phyloP scores from a whole-genome alignment of 2,113 vertebrate genomes.

The Rhabdornis inornatus region DNA sequence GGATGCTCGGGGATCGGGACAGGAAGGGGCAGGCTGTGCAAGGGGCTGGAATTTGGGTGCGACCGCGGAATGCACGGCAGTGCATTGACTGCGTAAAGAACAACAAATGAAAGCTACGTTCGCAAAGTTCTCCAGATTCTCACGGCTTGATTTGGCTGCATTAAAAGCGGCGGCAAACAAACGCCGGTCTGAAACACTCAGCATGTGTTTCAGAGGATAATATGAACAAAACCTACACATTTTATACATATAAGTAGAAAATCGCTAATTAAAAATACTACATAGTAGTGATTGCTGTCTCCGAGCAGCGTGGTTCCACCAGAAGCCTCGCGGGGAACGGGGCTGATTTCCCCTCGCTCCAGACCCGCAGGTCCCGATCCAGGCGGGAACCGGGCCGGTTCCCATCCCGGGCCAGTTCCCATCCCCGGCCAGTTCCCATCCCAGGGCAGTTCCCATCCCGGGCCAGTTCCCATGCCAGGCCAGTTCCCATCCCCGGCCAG shows the following conservation, averaged over 20 bases:
- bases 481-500: no score
- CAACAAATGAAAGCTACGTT: background rate
- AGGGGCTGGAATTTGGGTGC: background rate
- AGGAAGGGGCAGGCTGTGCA: background rate
- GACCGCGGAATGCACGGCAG: background rate
- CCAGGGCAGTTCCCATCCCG: background rate
- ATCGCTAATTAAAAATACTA: background rate
- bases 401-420: no score
- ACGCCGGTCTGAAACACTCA: background rate
- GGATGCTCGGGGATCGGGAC: accelerated
- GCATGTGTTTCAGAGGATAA: background rate
- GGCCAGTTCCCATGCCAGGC: accelerated
- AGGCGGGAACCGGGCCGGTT: background rate
- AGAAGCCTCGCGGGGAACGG: no score
- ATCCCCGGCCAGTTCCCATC: no score
- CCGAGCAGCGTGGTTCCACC: background rate
- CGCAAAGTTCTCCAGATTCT: no score
- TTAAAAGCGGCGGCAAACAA: background rate
- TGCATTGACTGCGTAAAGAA: background rate
- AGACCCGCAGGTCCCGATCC: background rate
- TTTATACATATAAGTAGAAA: background rate
- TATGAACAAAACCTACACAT: background rate
- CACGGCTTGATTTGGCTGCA: background rate
- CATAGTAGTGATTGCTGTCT: constrained; percentile 70
- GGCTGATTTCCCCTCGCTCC: background rate